Evolutionary conservation across 1,140 invertebrate species (phyloP).

Genomic region (Physella acuta): DNA sequence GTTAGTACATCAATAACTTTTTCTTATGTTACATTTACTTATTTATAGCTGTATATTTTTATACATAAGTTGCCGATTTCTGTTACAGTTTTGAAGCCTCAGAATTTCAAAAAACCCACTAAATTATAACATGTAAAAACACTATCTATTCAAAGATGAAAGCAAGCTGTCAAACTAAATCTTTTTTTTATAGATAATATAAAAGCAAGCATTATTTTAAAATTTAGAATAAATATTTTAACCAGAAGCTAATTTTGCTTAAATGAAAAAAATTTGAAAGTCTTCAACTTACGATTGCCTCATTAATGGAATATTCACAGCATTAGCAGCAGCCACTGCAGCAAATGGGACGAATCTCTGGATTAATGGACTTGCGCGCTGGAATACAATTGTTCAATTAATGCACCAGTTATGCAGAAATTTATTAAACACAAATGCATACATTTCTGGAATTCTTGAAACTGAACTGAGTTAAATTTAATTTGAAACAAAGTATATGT

Average conservation of each 20-base stretch:
- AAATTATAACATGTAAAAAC: no score
- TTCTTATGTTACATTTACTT: no score
- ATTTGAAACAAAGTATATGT: no score
- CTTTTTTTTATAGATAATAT: slow-evolving; percentile 2
- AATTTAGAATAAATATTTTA: background rate
- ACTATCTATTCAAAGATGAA: background rate
- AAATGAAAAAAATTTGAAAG: background rate
- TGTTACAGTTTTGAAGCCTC: no score
- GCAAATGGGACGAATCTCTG: slow-evolving; percentile 91
- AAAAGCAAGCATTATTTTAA: background rate
- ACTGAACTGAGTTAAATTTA: no score
- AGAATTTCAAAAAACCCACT: no score
- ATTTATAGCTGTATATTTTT: no score
- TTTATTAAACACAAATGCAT: no score
- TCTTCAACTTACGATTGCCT: slow-evolving; percentile 62
- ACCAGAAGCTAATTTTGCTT: no score
- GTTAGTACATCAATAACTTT: no score
- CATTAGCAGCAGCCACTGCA: slow-evolving; percentile 95
- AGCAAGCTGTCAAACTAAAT: background rate
- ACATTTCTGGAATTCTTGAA: no score
- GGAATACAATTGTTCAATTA: slow-evolving; percentile 21
- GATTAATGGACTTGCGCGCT: slow-evolving; percentile 63
- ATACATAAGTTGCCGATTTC: no score
- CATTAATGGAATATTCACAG: slow-evolving; percentile 97
- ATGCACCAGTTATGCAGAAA: background rate